A percentile compares a stretch with the other conserved stretches of the same genome.
Evolutionary conservation across 2,888 invertebrate species (phyloP).

Genomic region (Campoplex capitator): DNA sequence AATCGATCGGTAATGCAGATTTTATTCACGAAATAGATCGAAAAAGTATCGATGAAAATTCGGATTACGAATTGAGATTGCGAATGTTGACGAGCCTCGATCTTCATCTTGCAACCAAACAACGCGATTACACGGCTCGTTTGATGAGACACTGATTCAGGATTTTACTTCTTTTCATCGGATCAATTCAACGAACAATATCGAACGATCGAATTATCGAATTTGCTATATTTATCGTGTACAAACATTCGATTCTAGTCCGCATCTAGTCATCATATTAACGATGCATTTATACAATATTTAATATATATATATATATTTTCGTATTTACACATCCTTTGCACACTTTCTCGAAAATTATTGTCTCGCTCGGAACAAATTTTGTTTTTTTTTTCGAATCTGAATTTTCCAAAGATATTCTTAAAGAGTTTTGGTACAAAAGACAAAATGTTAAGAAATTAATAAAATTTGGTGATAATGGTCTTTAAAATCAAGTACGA

Average conservation of each 20-base stretch:
- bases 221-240: not conserved
- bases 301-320: not conserved
- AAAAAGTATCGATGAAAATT: slow-evolving; percentile 39
- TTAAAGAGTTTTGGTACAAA: too few species aligned
- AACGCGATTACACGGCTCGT: slow-evolving; percentile 80
- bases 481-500: too few species aligned
- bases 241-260: slow-evolving; percentile 35
- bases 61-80: slow-evolving; percentile 76
- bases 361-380: not conserved
- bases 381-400: not conserved
- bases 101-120: slow-evolving; percentile 81
- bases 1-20: slow-evolving; percentile 55
- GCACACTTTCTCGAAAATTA: not conserved
- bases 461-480: too few species aligned
- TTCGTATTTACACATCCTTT: not conserved
- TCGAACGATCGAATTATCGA: not conserved
- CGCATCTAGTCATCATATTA: slow-evolving; percentile 17
- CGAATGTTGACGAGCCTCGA: slow-evolving; percentile 81
- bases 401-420: too few species aligned
- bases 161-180: not conserved
- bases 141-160: slow-evolving; percentile 78
- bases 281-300: slow-evolving; percentile 28
- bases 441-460: too few species aligned
- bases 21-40: slow-evolving; percentile 19
- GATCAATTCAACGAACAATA: slow-evolving; percentile 5